Conservation (phyloP, 2,797 vertebrate genomes). For the Eulemur rubriventer region DNA sequence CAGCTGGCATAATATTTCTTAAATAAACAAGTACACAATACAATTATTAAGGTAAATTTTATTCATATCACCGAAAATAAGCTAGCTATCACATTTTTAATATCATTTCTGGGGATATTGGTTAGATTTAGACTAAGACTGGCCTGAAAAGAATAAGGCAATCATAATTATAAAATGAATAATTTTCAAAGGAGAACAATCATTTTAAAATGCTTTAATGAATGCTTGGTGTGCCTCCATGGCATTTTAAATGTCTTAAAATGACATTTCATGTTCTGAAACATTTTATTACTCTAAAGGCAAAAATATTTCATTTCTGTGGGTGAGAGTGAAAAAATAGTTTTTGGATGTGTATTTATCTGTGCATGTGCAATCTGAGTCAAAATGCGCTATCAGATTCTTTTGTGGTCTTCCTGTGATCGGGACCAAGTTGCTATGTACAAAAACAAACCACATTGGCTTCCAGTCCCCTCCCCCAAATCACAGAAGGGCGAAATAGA, state of each 20-base stretch:
- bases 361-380: background rate
- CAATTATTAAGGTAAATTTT: background rate
- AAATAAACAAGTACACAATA: background rate
- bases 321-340: background rate
- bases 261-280: background rate
- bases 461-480: constrained; percentile 73
- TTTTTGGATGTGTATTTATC: background rate
- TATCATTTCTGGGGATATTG: background rate
- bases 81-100: background rate
- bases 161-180: background rate
- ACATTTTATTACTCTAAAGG: background rate
- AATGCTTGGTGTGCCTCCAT: background rate
- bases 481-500: constrained; percentile 78
- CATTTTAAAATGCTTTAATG: background rate
- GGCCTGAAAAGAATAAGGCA: background rate
- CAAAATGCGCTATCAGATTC: constrained; percentile 79
- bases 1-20: background rate
- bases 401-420: constrained; percentile 81
- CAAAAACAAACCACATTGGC: constrained; percentile 83
- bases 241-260: background rate
- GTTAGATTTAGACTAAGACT: background rate
- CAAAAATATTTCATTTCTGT: background rate
- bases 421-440: constrained; percentile 80
- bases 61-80: background rate
- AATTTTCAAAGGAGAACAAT: background rate